Percentiles rank a stretch among this genome's conserved stretches.
These are phyloP conservation scores for Tachuris rubrigastra DNA, from an alignment of 2,113 vertebrate genomes.

Conservation along the genomic window DNA sequence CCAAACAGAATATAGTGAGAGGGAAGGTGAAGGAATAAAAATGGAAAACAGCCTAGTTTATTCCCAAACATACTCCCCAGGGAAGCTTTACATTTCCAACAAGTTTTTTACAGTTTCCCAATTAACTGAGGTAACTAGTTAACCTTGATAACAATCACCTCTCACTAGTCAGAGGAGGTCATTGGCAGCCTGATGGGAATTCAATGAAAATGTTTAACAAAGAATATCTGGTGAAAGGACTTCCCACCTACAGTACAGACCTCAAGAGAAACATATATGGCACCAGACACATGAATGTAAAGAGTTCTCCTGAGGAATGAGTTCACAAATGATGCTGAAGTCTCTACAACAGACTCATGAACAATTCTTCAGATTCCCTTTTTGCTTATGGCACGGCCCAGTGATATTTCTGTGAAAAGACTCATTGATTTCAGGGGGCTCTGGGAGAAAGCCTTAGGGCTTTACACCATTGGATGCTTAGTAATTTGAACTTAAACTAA, in stretches of 20 bases:
- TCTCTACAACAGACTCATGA: not conserved
- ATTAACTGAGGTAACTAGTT: not conserved
- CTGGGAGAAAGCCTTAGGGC: not conserved
- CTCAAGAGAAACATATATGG: not conserved
- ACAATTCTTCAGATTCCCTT: not conserved
- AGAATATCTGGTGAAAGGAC: not conserved
- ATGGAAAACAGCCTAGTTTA: not conserved
- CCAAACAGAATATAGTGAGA: not conserved
- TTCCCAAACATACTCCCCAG: not conserved
- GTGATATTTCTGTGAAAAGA: not conserved
- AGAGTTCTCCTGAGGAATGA: not conserved
- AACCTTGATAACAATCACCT: not conserved
- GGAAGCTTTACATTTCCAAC: not conserved
- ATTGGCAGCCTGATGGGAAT: not conserved
- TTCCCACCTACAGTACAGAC: not conserved
- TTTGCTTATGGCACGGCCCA: not conserved
- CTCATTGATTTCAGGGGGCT: not conserved
- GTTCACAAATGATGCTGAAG: not conserved
- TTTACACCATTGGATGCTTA: not conserved
- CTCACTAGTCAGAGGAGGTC: not conserved
- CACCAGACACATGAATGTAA: fast-evolving
- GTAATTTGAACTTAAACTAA: not conserved
- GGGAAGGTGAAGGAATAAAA: not conserved
- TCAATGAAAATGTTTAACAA: not conserved
- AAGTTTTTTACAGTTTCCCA: not conserved